Conservation (phyloP, 2,888 invertebrate species). For the Yponomeuta sedellus region DNA sequence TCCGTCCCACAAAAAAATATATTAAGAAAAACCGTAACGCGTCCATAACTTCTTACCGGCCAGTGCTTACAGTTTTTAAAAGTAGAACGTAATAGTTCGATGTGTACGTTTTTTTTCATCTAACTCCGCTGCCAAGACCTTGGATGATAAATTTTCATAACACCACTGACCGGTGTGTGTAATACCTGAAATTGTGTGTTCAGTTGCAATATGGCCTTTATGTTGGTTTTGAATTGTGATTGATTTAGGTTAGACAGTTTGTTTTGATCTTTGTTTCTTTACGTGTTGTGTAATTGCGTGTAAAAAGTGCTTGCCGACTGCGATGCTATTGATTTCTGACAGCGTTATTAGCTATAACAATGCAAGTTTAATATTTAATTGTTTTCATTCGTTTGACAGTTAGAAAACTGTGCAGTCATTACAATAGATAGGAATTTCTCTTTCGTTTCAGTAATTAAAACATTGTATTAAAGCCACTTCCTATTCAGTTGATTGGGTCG, state of each 20-base stretch:
- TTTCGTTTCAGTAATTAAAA: conserved; percentile 2
- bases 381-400: background rate
- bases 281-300: background rate
- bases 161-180: background rate
- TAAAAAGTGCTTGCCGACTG: background rate
- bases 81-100: conserved; percentile 29
- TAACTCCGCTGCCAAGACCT: conserved; percentile 1
- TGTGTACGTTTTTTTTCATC: conserved; percentile 11
- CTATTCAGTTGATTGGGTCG: conserved; percentile 1
- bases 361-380: background rate
- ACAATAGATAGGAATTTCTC: background rate
- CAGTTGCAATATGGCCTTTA: background rate
- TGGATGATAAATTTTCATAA: conserved; percentile 13
- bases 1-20: conserved; percentile 34
- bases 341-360: background rate
- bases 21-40: conserved; percentile 35
- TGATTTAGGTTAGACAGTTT: background rate
- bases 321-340: background rate
- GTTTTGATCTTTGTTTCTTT: background rate
- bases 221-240: background rate
- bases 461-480: background rate
- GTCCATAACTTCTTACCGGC: conserved; percentile 51
- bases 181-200: background rate
- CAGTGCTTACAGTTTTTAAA: conserved; percentile 42
- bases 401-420: background rate